Percentiles rank a stretch among this genome's conserved stretches.
These are phyloP conservation scores for Stenoptilia bipunctidactyla DNA, from an alignment of 2,888 invertebrate species.

Conservation along the genomic window DNA sequence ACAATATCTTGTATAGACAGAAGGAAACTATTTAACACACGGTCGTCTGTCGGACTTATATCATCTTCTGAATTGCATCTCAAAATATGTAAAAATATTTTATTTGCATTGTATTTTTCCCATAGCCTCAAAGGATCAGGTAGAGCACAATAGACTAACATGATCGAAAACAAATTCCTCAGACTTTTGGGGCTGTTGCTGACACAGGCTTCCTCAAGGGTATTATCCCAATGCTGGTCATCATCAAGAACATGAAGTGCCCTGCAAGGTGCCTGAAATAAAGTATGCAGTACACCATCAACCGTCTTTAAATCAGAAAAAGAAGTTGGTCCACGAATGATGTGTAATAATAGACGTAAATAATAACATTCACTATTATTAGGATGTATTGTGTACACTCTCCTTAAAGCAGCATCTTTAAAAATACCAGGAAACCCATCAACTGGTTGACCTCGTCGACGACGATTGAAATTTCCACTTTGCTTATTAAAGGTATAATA, in stretches of 20 bases:
- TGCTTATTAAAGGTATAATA: slow-evolving; percentile 2
- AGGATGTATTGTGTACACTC: slow-evolving; percentile 11
- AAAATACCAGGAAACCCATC: slow-evolving; percentile 5
- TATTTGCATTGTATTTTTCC: neutral
- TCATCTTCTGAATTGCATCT: neutral
- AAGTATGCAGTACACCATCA: slow-evolving; percentile 4
- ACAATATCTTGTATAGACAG: neutral
- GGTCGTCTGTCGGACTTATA: neutral
- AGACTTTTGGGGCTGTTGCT: neutral
- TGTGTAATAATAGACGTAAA: slow-evolving; percentile 6
- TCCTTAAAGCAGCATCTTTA: slow-evolving; percentile 6
- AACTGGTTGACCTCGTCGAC: slow-evolving; percentile 4
- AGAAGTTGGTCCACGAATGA: slow-evolving; percentile 10
- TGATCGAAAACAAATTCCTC: neutral
- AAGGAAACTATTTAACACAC: neutral
- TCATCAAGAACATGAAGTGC: slow-evolving; percentile 15
- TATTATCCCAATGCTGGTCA: slow-evolving; percentile 10
- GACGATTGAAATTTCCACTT: neutral
- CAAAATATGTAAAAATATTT: neutral
- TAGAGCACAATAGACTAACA: neutral
- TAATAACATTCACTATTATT: slow-evolving; percentile 9
- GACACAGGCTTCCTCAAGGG: slow-evolving; percentile 11
- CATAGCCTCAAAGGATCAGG: neutral
- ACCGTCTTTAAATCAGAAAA: slow-evolving; percentile 7
- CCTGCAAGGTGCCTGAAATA: slow-evolving; percentile 16